Evolutionary conservation across 2,113 vertebrate species (phyloP).

Genomic region (Sisor rabdophorus): DNA sequence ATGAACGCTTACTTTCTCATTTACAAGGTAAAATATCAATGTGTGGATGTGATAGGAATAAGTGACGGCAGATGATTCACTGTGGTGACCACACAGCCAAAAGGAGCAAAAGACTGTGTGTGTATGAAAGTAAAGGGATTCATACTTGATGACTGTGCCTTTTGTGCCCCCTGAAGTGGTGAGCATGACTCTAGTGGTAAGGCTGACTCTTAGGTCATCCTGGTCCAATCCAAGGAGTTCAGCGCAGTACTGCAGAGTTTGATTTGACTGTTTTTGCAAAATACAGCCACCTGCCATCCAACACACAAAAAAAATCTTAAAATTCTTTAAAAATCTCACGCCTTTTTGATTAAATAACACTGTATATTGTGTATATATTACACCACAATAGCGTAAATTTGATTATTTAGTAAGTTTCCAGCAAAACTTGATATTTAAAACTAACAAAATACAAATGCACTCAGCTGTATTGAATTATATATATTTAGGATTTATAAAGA

Average conservation of each 20-base stretch:
- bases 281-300: constrained; percentile 82
- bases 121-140: not conserved
- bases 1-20: not conserved
- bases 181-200: constrained; percentile 94
- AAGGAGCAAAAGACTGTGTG: too few species aligned
- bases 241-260: constrained; percentile 82
- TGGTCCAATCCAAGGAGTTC: constrained; percentile 86
- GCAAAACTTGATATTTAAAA: not conserved
- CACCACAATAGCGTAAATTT: not conserved
- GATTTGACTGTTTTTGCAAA: constrained; percentile 78
- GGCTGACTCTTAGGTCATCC: constrained; percentile 88
- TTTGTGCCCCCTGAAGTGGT: constrained; percentile 97
- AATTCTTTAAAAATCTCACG: too few species aligned
- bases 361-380: too few species aligned
- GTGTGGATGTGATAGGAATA: not conserved
- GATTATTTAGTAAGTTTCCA: not conserved
- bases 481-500: not conserved
- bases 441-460: not conserved
- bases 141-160: constrained; percentile 99
- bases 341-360: too few species aligned
- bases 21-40: not conserved
- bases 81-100: too few species aligned
- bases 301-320: constrained; percentile 32
- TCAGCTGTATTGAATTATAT: not conserved
- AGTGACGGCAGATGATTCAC: too few species aligned